Base-by-base conservation (phyloP, 2,113 vertebrate species). In the Aramus guarauna region DNA sequence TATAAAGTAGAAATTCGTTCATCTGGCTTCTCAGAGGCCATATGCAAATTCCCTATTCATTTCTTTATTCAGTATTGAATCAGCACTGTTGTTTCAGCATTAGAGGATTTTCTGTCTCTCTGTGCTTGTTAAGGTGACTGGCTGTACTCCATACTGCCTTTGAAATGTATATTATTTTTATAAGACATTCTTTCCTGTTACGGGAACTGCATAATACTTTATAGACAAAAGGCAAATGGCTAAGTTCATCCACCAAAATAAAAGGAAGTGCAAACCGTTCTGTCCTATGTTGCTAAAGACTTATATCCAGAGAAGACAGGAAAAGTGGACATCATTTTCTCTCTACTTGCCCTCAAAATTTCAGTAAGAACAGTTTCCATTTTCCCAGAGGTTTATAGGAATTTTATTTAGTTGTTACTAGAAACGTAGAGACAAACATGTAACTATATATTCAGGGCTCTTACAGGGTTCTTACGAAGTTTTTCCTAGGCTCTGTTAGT, bases 11-110 rank as follows among this genome's bases (percentile, higher is more conserved):
- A 92, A 88, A 67, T 75, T 81, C 68, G 9, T 86, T 94, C 85
- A 94, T 86, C 85, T 92, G 36, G 48, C 55, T 88, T 88, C 59
- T 91, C 63, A 93, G 24, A 77, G 32, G 62, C 68, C 60, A 72
- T 64, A 60, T 78, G 75, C 76, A 96, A 92, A 95, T 95, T 92
- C 86, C 7, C 68, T 88, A 43, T 90, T 95, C 79, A 91, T 84
- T 12, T 88, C 30, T 88, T 92, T 86, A 80, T 80, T 88, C 30
- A 4, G 22, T 78, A 68, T 87, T 67, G 55, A 93, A 95, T 93
- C 68, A 75, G 43, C 47, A 89, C 47, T 78, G 56, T 86, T 90
- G 27, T 93, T 95, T 85, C 60, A 84, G 67, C 50, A 64, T 77
- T 90, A 94, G 41, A 89, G 37, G 37, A 86, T 80, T 77, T 93